Evolutionary conservation across 2,888 invertebrate species (phyloP).

Genomic region (Plebejus melissa): DNA sequence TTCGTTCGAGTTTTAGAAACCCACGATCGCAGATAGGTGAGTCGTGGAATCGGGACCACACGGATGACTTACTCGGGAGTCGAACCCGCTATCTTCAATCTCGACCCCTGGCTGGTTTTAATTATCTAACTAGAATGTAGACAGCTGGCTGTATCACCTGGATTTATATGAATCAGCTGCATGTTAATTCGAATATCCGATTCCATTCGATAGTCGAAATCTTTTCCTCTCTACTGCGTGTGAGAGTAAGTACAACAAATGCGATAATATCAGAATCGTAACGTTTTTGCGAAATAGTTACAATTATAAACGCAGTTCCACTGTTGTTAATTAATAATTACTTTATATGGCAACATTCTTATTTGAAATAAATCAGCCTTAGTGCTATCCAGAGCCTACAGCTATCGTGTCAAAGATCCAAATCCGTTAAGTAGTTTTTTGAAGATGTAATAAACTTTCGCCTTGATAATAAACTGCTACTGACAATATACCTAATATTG

Average conservation of each 20-base stretch:
- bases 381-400: no score
- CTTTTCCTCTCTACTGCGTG: background rate
- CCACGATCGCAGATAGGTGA: slow-evolving; percentile 52
- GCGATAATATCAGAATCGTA: no score
- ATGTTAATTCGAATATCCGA: slow-evolving; percentile 7
- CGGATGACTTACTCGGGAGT: slow-evolving; percentile 62
- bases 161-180: slow-evolving; percentile 15
- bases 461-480: background rate
- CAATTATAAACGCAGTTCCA: no score
- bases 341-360: no score
- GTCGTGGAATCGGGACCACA: slow-evolving; percentile 65
- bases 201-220: background rate
- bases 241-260: background rate
- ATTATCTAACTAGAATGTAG: slow-evolving; percentile 43
- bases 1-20: slow-evolving; percentile 42
- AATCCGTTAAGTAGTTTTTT: no score
- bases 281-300: no score
- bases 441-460: no score
- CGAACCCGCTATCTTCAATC: slow-evolving; percentile 62
- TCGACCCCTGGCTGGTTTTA: slow-evolving; percentile 46
- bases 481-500: background rate
- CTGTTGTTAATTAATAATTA: no score
- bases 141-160: slow-evolving; percentile 29
- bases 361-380: no score
- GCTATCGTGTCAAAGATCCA: no score